Evolutionary conservation across 2,113 vertebrate genomes (phyloP), one percentile per base, ranked within the genome.

Genomic region (Anarrhichthys ocellatus): DNA sequence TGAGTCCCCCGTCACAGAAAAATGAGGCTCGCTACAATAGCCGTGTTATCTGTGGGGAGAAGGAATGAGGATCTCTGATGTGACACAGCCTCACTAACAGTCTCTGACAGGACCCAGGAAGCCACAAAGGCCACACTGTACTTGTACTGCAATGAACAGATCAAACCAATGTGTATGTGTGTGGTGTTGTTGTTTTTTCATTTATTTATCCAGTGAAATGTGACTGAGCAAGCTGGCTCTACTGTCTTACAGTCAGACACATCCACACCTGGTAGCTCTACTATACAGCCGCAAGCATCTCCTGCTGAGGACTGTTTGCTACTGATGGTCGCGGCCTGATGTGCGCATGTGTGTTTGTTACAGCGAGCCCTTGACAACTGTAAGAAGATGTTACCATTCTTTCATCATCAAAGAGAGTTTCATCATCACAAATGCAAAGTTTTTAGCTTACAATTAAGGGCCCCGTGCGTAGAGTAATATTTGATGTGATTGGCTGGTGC

Each of bases 41-140:
- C 78, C 34, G 66, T 22, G 87, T 90, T 92, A 88, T 93, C 90
- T 84, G 83, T 68, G 14, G 78, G 67, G 54, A 74, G 77, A 44
- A 65, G 75, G 85, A 84, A 91, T 9, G 0, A 85, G 86, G 63
- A 77, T 86, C 76, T 88, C 74, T 77, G 85, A 92, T 90, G 76
- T 92, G 94, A 94, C 92, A 94, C 92, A 92, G 87, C 81, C 92
- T 92, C 72, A 38, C 91, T 96, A 96, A 96, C 95, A 88, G 85
- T 81, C 88, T 88, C 86, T 93, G 95, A 96, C 93, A 89, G 90
- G 91, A 82, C 91, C 76, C 78, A 65, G 89, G 91, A 87, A 88
- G 85, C 93, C 90, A 91, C 92, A 93, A 93, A 95, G 87, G 84
- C 93, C 61, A 73, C 86, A 90, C 92, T 76, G 59, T 74, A 79